Conservation (phyloP, 2,113 vertebrate genomes). For the Corapipo altera region DNA sequence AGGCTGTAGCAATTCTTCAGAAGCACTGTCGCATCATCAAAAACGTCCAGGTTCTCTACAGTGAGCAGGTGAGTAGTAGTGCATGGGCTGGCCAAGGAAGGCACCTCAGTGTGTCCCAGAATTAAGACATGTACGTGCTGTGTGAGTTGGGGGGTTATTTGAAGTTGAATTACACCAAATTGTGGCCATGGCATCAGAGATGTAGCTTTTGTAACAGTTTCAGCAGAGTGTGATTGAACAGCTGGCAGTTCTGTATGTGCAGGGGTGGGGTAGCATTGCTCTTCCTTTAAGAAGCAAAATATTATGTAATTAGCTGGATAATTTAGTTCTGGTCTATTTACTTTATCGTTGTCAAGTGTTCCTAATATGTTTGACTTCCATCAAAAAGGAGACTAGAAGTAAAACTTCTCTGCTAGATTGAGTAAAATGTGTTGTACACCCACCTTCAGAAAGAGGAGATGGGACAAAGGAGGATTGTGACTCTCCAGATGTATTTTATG, state of each 20-base stretch:
- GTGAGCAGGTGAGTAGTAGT: slow-evolving; percentile 89
- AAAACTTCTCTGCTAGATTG: background rate
- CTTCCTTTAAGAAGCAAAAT: background rate
- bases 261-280: background rate
- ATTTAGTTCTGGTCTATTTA: background rate
- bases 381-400: background rate
- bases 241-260: background rate
- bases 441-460: background rate
- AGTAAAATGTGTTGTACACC: background rate
- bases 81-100: background rate
- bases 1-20: slow-evolving; percentile 97
- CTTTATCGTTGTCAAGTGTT: background rate
- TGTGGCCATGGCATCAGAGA: background rate
- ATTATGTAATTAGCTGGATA: background rate
- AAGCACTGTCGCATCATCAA: slow-evolving; percentile 98
- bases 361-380: background rate
- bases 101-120: background rate
- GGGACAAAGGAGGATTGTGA: background rate
- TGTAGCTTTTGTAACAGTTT: background rate
- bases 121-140: fast-evolving
- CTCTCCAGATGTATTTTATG: background rate
- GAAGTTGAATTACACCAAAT: background rate
- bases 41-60: slow-evolving; percentile 99
- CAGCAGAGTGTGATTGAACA: background rate
- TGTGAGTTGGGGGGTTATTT: background rate